Percentiles rank a stretch among this genome's conserved stretches.
Conservation (phyloP, 1,140 invertebrate genomes). For the Calliphora vicina region DNA sequence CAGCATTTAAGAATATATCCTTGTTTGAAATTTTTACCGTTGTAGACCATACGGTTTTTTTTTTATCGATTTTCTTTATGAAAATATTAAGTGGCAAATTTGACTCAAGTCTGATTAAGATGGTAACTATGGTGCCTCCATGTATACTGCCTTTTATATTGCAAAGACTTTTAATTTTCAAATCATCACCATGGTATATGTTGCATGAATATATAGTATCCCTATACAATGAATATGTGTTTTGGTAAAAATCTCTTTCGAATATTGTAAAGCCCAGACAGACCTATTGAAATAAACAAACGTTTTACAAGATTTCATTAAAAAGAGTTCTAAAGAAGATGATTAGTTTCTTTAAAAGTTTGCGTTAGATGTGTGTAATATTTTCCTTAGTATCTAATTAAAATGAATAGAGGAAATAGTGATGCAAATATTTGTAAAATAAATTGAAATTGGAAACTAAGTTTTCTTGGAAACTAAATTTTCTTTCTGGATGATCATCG, state of each 20-base stretch:
- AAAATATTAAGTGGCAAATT: not conserved
- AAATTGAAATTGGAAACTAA: too few species aligned
- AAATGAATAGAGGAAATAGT: too few species aligned
- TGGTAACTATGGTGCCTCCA: not conserved
- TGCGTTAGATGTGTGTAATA: too few species aligned
- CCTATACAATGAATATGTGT: not conserved
- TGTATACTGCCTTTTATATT: not conserved
- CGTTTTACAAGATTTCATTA: not conserved
- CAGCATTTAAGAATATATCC: not conserved
- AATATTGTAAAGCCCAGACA: not conserved
- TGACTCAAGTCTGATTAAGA: not conserved
- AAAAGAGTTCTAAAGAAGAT: too few species aligned
- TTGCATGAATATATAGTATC: not conserved
- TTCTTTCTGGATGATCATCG: too few species aligned
- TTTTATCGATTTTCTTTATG: not conserved
- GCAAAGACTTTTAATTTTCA: not conserved
- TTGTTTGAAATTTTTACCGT: not conserved
- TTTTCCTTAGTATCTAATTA: too few species aligned
- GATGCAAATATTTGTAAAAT: too few species aligned
- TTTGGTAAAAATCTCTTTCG: not conserved
- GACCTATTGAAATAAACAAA: not conserved
- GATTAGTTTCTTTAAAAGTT: too few species aligned
- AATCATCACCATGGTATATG: not conserved
- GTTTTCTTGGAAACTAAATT: too few species aligned
- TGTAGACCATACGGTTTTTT: not conserved